Base-by-base conservation (phyloP, 2,113 vertebrate species). In the Chloropsis hardwickii region DNA sequence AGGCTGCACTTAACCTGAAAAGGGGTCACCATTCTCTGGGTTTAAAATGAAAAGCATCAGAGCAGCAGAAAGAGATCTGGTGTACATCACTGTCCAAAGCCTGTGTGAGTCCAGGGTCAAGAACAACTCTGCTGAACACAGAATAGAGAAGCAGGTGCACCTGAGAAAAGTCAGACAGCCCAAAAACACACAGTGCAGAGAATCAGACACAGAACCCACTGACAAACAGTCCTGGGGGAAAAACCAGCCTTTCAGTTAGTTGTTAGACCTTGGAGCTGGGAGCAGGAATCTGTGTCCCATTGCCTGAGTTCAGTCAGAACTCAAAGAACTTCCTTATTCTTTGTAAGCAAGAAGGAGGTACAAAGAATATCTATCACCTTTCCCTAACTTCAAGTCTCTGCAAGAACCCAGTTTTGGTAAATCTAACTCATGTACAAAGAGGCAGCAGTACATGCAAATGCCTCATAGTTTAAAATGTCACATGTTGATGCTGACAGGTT, bases 401-500 rank as follows among this genome's bases (percentile, higher is more conserved):
- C 82, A 86, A 42, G 71, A 66, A 39, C 6, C 5, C 40, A 47
- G 28, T 3, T 90, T 60, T n/a, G 64, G 67, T 64, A 83, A 70
- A 47, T n/a, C 45, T 65, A 60, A 15, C 45, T 81, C 42, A 9
- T 48, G 88, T 82, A 92, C 66, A 44, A 66, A 73, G 65, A 74
- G 24, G 88, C 7, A 70, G 45, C 76, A 85, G 45, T 58, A 78
- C 14, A 35, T 81, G 64, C 60, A 90, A 89, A 91, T 19, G 23
- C 50, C 79, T 81, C 39, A 33, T 20, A 69, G 90, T 93, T 95
- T 91, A 78, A 86, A 94, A 92, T 84, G 92, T 95, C 89, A 1
- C 37, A 56, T 90, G 88, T 89, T 94, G 92, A 86, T 92, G 91
- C 82, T 82, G 76, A 94, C 92, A 95, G 81, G 94, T 96, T 97